A percentile compares a stretch with the other conserved stretches of the same genome.
Conservation (phyloP, 2,797 vertebrate species). For the Lepidocolaptes lacrymiger region DNA sequence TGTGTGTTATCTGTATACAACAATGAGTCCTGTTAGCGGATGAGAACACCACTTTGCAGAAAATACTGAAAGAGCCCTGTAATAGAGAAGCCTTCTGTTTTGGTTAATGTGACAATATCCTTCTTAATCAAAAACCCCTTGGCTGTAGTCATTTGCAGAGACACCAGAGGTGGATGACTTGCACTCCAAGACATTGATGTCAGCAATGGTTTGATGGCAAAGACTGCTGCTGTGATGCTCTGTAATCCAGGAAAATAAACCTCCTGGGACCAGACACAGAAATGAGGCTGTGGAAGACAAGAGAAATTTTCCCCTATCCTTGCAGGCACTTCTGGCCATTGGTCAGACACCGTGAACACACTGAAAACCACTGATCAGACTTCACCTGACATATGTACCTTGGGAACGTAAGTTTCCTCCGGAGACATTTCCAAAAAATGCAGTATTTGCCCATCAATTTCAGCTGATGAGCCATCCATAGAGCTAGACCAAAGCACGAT, state of each 20-base stretch:
- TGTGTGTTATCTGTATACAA: too few species aligned
- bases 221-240: neutral
- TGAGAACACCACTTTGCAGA: neutral
- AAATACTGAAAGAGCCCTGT: neutral
- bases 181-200: neutral
- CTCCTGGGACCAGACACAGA: neutral
- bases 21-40: neutral
- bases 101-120: neutral
- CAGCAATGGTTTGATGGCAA: neutral
- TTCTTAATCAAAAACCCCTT: neutral
- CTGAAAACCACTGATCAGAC: neutral
- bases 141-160: neutral
- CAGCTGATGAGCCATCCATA: neutral
- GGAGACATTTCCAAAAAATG: fast-evolving
- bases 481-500: neutral
- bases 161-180: neutral
- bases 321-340: neutral
- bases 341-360: neutral
- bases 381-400: neutral
- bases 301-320: neutral
- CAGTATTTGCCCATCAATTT: neutral
- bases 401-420: neutral
- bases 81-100: neutral
- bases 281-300: neutral
- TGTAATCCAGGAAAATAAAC: neutral